phyloP scores from a whole-genome alignment of 2,113 vertebrate genomes.

The Meriones unguiculatus region DNA sequence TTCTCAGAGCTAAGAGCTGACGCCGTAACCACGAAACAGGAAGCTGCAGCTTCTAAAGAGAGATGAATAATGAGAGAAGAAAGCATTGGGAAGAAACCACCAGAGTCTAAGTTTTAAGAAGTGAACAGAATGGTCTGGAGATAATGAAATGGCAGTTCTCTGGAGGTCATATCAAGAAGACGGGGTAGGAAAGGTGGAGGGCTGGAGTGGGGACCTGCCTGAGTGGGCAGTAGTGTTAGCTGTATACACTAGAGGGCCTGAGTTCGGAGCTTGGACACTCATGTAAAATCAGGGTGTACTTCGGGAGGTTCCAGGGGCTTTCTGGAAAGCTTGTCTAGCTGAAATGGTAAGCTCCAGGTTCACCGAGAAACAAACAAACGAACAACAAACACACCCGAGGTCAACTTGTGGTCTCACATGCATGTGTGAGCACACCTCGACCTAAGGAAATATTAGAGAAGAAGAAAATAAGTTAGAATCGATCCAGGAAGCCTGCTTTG shows the following conservation, averaged over 20 bases:
- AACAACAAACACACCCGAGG: too few relatives aligned
- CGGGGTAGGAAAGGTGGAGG: background rate
- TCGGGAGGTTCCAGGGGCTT: too few relatives aligned
- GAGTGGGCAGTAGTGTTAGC: too few relatives aligned
- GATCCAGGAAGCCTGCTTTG: background rate
- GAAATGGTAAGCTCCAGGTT: background rate
- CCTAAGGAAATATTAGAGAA: background rate
- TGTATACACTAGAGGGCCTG: background rate
- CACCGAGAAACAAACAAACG: background rate
- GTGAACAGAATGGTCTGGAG: slow-evolving; percentile 31
- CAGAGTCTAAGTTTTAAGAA: background rate
- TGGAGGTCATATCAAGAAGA: background rate
- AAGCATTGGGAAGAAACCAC: slow-evolving; percentile 49
- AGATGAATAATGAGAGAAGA: background rate
- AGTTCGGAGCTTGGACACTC: background rate
- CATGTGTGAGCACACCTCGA: background rate
- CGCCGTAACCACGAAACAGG: background rate
- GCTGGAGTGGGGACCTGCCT: background rate
- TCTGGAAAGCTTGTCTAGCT: background rate
- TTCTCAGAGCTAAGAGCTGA: slow-evolving; percentile 29
- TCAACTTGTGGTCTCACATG: background rate
- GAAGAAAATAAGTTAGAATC: background rate
- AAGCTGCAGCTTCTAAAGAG: background rate
- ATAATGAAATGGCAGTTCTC: slow-evolving; percentile 53
- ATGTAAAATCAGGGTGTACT: background rate